Evolutionary conservation across 2,113 vertebrate genomes (phyloP).

Genomic region (Xyliphius kryptos): DNA sequence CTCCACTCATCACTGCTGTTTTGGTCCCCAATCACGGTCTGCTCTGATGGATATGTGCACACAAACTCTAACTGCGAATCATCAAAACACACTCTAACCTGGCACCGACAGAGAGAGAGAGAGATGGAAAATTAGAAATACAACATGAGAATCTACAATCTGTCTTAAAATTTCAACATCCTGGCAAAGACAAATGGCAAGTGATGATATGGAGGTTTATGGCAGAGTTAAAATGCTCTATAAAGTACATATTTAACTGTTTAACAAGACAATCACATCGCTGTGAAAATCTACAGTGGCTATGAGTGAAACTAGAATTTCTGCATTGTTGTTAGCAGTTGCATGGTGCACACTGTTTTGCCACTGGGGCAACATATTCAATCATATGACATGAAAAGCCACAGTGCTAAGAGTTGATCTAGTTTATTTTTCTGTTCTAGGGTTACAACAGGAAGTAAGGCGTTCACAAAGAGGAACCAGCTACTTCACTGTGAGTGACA

Average conservation of each 20-base stretch:
- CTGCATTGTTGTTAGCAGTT: not conserved
- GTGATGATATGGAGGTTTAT: too few relatives aligned
- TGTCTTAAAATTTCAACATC: too few relatives aligned
- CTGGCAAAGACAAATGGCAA: too few relatives aligned
- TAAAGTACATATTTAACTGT: too few relatives aligned
- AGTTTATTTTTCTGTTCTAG: too few relatives aligned
- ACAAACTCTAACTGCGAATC: conserved; percentile 61
- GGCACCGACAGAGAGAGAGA: conserved; percentile 3
- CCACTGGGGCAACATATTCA: too few relatives aligned
- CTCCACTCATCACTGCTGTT: conserved; percentile 26
- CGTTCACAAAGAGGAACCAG: conserved; percentile 23
- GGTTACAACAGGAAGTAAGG: conserved; percentile 31
- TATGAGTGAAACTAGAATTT: not conserved
- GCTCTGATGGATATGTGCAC: conserved; percentile 66
- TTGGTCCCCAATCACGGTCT: conserved; percentile 41
- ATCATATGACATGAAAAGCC: too few relatives aligned
- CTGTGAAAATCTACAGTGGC: not conserved
- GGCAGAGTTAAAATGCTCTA: too few relatives aligned
- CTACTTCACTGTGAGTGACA: conserved; percentile 1
- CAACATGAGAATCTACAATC: too few relatives aligned
- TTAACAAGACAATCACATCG: not conserved
- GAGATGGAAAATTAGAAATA: not conserved
- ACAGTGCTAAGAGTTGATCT: too few relatives aligned
- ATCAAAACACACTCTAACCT: conserved; percentile 65
- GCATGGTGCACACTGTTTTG: too few relatives aligned